Evolutionary conservation across 2,113 vertebrate species (phyloP).

Genomic region (Tiliqua scincoides): DNA sequence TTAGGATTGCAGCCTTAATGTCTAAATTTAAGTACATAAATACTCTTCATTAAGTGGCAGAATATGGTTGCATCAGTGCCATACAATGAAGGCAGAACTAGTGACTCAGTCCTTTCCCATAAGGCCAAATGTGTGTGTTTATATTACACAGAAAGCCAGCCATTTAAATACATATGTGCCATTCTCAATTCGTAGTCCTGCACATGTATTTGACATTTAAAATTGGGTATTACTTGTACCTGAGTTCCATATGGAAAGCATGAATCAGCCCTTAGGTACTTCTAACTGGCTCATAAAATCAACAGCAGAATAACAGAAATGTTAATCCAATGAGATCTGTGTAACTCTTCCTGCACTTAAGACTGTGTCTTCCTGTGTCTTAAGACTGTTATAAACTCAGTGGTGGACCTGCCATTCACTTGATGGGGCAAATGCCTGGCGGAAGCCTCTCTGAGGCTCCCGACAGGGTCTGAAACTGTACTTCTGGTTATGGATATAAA

Average conservation of each 20-base stretch:
- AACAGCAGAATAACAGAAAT: not conserved
- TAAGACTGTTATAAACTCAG: too few species aligned
- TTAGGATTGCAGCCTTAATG: not conserved
- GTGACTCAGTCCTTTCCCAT: not conserved
- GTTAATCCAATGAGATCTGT: too few species aligned
- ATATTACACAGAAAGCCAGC: not conserved
- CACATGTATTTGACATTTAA: not conserved
- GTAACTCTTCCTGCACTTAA: too few species aligned
- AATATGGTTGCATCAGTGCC: not conserved
- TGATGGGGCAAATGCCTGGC: too few species aligned
- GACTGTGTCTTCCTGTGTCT: too few species aligned
- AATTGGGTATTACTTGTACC: not conserved
- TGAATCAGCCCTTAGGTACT: not conserved
- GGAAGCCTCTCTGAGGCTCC: too few species aligned
- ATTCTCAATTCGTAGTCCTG: not conserved
- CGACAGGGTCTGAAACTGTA: too few species aligned
- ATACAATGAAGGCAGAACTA: not conserved
- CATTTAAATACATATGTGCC: not conserved
- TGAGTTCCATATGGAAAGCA: not conserved
- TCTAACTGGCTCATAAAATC: not conserved
- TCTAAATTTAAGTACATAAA: not conserved
- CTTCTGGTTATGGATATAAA: too few species aligned
- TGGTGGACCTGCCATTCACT: too few species aligned
- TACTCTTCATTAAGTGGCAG: not conserved
- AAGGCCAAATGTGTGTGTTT: too few species aligned